Evolutionary conservation across 64 coral and sea anemone species (phyloP).

Genomic region (Montipora cactus): DNA sequence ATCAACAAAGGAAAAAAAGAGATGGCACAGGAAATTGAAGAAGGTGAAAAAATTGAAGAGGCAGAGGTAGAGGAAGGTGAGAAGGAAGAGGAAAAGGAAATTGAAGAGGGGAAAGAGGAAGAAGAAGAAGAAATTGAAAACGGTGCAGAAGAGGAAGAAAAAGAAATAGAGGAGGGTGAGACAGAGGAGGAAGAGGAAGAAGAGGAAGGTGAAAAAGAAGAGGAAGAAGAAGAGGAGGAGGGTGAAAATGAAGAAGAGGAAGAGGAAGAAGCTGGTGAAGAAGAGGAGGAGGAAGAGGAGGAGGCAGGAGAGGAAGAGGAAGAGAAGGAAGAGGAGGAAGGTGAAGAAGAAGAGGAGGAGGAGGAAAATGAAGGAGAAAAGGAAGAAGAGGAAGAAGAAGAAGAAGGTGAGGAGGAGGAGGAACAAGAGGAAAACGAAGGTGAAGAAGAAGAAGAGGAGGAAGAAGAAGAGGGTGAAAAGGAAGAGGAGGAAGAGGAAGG

Average conservation of each 20-base stretch:
- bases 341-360: background rate
- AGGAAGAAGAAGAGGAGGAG: slow-evolving; percentile 2
- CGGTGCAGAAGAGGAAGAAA: slow-evolving; percentile 11
- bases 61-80: slow-evolving; percentile 27
- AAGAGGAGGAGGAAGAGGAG: background rate
- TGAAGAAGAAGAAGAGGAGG: background rate
- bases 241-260: background rate
- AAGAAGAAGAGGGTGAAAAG: background rate
- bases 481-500: background rate
- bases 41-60: slow-evolving; percentile 5
- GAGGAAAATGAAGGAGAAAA: slow-evolving; percentile 15
- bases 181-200: background rate
- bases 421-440: slow-evolving; percentile 21
- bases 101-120: background rate
- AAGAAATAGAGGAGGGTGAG: slow-evolving; percentile 14
- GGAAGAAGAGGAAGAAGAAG: slow-evolving; percentile 16
- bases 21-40: background rate
- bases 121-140: slow-evolving; percentile 22
- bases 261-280: background rate
- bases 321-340: slow-evolving; percentile 22
- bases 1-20: background rate
- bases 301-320: background rate
- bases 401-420: background rate
- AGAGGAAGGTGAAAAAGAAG: background rate
- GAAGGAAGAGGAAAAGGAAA: slow-evolving; percentile 35